Evolutionary conservation across 2,113 vertebrate species (phyloP).

Genomic region (Coptodon bakossiorum): DNA sequence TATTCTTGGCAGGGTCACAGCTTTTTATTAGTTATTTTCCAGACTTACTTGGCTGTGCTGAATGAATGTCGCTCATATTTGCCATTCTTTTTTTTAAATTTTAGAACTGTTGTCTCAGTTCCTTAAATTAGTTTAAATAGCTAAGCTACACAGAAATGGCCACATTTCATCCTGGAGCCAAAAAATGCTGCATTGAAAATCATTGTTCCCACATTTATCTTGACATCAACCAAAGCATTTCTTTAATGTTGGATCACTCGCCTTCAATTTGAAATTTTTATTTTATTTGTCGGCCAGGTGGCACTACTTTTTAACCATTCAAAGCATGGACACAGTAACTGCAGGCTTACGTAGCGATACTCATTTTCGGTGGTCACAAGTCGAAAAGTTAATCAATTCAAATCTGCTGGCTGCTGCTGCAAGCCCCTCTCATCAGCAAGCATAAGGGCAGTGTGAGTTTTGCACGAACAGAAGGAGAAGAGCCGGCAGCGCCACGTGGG

Average conservation of each 20-base stretch:
- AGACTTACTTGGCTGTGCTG: not conserved
- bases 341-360: not conserved
- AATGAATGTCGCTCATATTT: not conserved
- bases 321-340: not conserved
- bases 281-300: not conserved
- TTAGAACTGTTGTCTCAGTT: not conserved
- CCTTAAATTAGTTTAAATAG: not conserved
- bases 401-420: not conserved
- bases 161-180: not conserved
- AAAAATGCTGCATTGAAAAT: not conserved
- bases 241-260: not conserved
- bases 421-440: not conserved
- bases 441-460: not conserved
- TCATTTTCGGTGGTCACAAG: fast-evolving
- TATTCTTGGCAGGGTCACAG: not conserved
- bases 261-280: not conserved
- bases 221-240: not conserved
- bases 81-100: not conserved
- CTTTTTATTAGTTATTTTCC: not conserved
- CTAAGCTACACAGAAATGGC: not conserved
- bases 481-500: not conserved
- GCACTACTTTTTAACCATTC: not conserved
- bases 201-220: not conserved
- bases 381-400: not conserved
- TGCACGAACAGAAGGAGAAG: not conserved